Conservation (phyloP, 92 coral and sea anemone genomes). For the Phenganax marumi region DNA sequence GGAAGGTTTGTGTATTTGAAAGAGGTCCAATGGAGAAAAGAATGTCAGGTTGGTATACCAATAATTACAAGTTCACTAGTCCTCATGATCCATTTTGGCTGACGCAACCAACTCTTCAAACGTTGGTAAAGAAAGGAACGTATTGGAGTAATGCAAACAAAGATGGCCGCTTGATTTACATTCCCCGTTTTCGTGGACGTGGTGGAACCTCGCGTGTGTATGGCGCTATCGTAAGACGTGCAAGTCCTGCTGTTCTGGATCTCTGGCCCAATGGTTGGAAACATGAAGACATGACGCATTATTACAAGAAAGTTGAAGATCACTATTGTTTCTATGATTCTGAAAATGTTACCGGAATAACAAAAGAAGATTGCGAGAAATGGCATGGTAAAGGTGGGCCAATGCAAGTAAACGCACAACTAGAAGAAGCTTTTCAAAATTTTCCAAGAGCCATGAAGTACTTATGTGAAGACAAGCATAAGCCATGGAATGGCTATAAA, state of each 20-base stretch:
- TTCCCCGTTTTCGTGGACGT: slow-evolving; percentile 52
- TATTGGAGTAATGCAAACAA: slow-evolving; percentile 19
- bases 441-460: slow-evolving; percentile 46
- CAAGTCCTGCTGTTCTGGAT: slow-evolving; percentile 53
- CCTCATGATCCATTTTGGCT: slow-evolving; percentile 57
- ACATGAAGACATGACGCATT: slow-evolving; percentile 46
- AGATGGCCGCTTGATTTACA: slow-evolving; percentile 56
- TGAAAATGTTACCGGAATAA: slow-evolving; percentile 40
- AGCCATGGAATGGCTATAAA: slow-evolving; percentile 54
- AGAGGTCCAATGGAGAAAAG: slow-evolving; percentile 48
- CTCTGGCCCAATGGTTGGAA: slow-evolving; percentile 60
- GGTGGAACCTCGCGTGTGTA: slow-evolving; percentile 59
- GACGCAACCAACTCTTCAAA: slow-evolving; percentile 56
- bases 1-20: slow-evolving; percentile 56
- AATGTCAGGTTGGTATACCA: slow-evolving; percentile 53
- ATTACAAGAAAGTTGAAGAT: slow-evolving; percentile 49
- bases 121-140: slow-evolving; percentile 33
- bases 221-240: slow-evolving; percentile 56
- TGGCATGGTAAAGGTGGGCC: slow-evolving; percentile 61
- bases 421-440: slow-evolving; percentile 48
- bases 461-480: slow-evolving; percentile 47
- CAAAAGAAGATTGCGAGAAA: slow-evolving; percentile 35
- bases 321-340: slow-evolving; percentile 52
- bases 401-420: slow-evolving; percentile 54
- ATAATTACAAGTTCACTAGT: slow-evolving; percentile 52